phyloP scores from a whole-genome alignment of 2,797 vertebrate species.

The Mormyrops boulengeri region DNA sequence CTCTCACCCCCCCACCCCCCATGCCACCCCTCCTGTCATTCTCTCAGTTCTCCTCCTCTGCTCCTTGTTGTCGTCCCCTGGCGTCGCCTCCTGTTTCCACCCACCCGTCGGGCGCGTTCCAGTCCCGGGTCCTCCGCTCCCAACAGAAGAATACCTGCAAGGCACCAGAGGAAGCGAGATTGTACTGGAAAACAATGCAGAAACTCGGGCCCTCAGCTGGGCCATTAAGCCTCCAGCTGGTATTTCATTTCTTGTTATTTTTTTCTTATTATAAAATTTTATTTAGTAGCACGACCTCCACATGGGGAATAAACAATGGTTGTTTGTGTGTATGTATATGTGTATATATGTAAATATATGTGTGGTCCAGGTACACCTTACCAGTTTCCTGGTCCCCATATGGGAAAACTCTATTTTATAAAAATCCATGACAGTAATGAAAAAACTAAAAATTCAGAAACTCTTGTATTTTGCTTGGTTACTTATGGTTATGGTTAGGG shows the following conservation, averaged over 20 bases:
- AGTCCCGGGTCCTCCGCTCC: constrained; percentile 51
- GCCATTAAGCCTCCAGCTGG: background rate
- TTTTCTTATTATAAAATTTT: background rate
- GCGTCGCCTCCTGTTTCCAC: constrained; percentile 35
- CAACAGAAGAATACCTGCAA: constrained; percentile 64
- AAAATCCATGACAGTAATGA: no score
- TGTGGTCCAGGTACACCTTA: background rate
- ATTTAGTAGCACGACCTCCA: background rate
- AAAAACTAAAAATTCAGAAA: no score
- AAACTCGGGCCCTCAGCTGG: constrained; percentile 33
- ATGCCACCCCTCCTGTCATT: constrained; percentile 25
- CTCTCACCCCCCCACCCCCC: background rate
- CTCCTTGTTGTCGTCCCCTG: constrained; percentile 43
- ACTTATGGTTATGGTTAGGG: background rate
- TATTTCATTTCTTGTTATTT: background rate
- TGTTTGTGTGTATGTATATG: background rate
- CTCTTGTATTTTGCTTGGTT: background rate
- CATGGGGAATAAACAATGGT: background rate
- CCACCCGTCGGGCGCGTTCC: constrained; percentile 33
- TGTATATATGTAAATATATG: background rate
- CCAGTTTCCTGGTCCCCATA: no score
- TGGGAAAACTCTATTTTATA: no score
- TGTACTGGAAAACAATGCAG: constrained; percentile 78
- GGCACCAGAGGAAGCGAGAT: constrained; percentile 77
- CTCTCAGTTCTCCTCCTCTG: constrained; percentile 39